Percentiles rank a stretch among this genome's conserved stretches.
Conservation (phyloP, 2,888 invertebrate species). For the Erebia palarica region DNA sequence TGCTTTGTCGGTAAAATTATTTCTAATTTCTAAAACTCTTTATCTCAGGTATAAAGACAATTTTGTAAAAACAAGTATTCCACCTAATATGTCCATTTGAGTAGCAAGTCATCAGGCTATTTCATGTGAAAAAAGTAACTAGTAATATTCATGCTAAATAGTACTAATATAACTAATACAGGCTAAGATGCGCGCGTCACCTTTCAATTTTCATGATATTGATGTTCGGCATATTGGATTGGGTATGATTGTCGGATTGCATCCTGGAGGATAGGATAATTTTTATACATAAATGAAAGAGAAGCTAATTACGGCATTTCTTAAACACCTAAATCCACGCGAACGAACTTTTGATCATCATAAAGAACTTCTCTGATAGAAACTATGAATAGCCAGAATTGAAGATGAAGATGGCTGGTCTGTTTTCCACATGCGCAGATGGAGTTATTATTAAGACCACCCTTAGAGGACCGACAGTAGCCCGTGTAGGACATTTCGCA, state of each 20-base stretch:
- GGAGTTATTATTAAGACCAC: conserved; percentile 45
- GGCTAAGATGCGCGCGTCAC: no score
- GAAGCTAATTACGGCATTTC: no score
- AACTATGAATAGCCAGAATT: background rate
- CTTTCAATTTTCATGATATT: no score
- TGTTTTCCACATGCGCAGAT: background rate
- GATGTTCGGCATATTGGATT: no score
- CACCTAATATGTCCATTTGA: background rate
- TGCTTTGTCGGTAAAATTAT: background rate
- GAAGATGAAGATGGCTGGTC: background rate
- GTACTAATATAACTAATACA: no score
- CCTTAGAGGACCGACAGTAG: conserved; percentile 57
- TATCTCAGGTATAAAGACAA: background rate
- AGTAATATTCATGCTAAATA: no score
- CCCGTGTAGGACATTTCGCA: conserved; percentile 57
- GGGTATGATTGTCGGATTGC: no score
- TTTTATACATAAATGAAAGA: no score
- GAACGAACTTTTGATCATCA: no score
- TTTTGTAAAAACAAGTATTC: background rate
- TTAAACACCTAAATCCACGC: no score
- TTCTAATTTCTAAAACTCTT: background rate
- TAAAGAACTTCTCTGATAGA: background rate
- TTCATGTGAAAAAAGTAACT: no score
- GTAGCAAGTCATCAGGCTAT: background rate
- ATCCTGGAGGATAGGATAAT: no score